phyloP scores from a whole-genome alignment of 1,140 invertebrate genomes.

The Hycleus cichorii region DNA sequence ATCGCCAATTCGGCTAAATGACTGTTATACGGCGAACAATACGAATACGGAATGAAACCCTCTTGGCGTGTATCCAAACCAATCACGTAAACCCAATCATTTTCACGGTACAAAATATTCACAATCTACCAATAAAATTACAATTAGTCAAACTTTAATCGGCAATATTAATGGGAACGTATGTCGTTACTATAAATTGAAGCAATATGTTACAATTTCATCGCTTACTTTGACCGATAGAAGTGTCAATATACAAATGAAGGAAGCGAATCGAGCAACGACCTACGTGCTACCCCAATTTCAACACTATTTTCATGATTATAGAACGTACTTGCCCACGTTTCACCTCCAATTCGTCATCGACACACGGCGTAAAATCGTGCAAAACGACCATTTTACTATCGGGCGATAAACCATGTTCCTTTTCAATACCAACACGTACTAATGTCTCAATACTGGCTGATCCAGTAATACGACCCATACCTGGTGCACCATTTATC shows the following conservation, averaged over 20 bases:
- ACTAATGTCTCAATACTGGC: constrained; percentile 92
- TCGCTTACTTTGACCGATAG: too few species aligned
- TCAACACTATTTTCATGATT: neutral
- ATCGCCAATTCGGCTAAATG: constrained; percentile 68
- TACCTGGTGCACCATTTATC: constrained; percentile 53
- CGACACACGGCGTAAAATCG: constrained; percentile 90
- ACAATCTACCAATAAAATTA: constrained; percentile 55
- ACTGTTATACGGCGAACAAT: constrained; percentile 79
- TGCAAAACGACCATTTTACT: constrained; percentile 93
- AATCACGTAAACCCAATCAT: constrained; percentile 95
- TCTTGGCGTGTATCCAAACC: constrained; percentile 79
- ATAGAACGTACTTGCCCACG: constrained; percentile 45
- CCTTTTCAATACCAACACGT: constrained; percentile 88
- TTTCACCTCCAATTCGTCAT: constrained; percentile 82
- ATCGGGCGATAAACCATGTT: constrained; percentile 83
- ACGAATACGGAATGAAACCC: constrained; percentile 91
- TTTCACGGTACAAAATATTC: constrained; percentile 87
- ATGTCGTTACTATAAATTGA: too few species aligned
- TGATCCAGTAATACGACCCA: constrained; percentile 88
- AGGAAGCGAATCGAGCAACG: too few species aligned
- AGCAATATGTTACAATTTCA: too few species aligned
- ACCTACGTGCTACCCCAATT: neutral
- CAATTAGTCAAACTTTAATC: neutral
- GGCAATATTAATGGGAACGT: neutral
- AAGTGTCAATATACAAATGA: too few species aligned